Evolutionary conservation across 2,888 invertebrate species (phyloP), one percentile per base, ranked within the genome.

Genomic region (Neria commutata): DNA sequence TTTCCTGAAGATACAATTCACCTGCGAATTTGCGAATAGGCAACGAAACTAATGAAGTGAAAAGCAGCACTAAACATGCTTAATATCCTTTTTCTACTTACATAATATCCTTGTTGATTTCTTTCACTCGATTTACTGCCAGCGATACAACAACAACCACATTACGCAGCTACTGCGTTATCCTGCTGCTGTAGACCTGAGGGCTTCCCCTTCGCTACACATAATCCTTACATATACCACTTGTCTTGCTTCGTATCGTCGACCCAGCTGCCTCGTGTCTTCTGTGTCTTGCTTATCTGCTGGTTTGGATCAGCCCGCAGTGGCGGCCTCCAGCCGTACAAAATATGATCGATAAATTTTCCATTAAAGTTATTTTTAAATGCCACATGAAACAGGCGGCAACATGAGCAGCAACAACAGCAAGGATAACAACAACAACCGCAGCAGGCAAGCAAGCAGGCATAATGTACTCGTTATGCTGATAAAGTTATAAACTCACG

Each of bases 301-400:
- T 14, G 48, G 58, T 60, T 60, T 48, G 60, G 63, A 63, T 63
- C 60, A 60, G 57, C 60, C 53, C 33, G 17, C 21, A 42, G 17
- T 19, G 8, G 42, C 24, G 16, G 50, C 17, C 42, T 37, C 37
- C 26, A 21, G 51, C 57, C 62, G 48, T 51, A 60, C 56, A 60
- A 62, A 70, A 70, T 68, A 69, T 74, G 73, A 77, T 79, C 79
- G 79, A 80, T 79, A 78, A 74, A 78, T 73, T 78, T 76, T 69
- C 74, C 76, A 80, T 80, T 79, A 76, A 77, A 78, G 76, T 73
- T 74, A 74, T 71, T 76, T 74, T 72, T 71, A 72, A 75, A 74
- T 72, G 71, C 73, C 70, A 66, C 69, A 69, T 66, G 63, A 73
- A 67, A 67, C 67, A 71, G 68, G 33, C 45, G 34, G 46, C 24